Conservation (phyloP, 2,888 invertebrate species). For the Acanthosepion lycidas region DNA sequence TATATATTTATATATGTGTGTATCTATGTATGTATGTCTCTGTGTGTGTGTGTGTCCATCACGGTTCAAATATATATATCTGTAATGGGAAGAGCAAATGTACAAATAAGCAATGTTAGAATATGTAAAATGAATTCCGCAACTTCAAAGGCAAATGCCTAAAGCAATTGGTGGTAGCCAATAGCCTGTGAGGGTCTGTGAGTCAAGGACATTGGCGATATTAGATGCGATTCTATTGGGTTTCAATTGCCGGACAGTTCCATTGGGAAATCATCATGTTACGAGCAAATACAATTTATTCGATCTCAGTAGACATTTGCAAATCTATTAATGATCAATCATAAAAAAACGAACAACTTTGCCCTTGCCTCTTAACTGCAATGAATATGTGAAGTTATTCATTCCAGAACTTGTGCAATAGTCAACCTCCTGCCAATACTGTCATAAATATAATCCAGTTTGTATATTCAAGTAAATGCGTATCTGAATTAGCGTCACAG, state of each 20-base stretch:
- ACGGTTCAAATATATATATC: background rate
- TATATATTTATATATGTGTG: background rate
- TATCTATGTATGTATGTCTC: too few relatives aligned
- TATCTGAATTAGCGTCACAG: background rate
- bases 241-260: background rate
- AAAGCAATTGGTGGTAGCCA: background rate
- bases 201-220: background rate
- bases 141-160: background rate
- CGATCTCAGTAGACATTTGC: background rate
- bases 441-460: background rate
- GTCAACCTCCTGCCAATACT: background rate
- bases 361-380: background rate
- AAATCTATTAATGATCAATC: background rate
- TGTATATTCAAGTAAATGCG: background rate
- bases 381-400: background rate
- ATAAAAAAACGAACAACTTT: background rate
- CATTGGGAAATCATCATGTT: background rate
- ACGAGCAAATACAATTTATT: background rate
- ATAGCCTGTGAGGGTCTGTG: background rate
- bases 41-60: background rate
- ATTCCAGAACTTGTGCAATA: background rate
- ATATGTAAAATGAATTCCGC: background rate
- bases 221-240: background rate
- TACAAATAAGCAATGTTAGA: background rate
- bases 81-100: background rate